phyloP scores from a whole-genome alignment of 2,113 vertebrate species.

The Herpailurus yagouaroundi region DNA sequence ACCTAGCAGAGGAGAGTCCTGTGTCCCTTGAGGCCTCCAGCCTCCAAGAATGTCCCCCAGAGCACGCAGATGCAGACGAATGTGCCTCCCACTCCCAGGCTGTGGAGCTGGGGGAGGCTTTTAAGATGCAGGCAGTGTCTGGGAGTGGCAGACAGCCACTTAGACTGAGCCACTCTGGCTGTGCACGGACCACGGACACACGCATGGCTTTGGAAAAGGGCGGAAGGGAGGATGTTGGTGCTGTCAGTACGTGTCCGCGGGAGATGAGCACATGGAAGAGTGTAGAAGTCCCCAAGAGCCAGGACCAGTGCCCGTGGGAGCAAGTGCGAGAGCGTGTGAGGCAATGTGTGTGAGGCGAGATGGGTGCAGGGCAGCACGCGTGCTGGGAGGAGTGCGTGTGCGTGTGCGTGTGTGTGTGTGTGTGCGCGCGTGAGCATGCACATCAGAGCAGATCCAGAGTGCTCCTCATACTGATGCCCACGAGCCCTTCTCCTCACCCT shows the following conservation, averaged over 20 bases:
- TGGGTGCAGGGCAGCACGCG: not conserved
- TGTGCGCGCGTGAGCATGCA: too few species aligned
- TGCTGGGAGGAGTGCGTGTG: not conserved
- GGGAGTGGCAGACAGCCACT: slow-evolving; percentile 52
- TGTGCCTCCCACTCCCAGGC: slow-evolving; percentile 49
- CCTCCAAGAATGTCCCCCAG: not conserved
- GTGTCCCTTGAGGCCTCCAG: not conserved
- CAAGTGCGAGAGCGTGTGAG: not conserved
- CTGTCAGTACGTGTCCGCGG: not conserved
- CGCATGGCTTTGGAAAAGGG: not conserved
- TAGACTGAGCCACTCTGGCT: slow-evolving; percentile 25
- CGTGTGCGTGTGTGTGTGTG: not conserved
- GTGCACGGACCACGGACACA: not conserved
- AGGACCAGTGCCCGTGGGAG: not conserved
- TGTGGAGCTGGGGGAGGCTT: slow-evolving; percentile 33
- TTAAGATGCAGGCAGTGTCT: slow-evolving; percentile 70
- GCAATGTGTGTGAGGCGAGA: not conserved
- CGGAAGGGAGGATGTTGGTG: not conserved
- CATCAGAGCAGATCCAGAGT: not conserved
- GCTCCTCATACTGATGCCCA: not conserved
- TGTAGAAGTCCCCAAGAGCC: not conserved
- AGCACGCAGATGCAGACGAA: not conserved
- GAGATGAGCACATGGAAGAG: not conserved
- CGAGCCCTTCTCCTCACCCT: not conserved
- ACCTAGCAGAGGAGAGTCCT: not conserved